A percentile compares a stretch with the other conserved stretches of the same genome.
These are phyloP conservation scores for Chascanopsetta lugubris DNA, from an alignment of 2,113 vertebrate species.

Conservation along the genomic window DNA sequence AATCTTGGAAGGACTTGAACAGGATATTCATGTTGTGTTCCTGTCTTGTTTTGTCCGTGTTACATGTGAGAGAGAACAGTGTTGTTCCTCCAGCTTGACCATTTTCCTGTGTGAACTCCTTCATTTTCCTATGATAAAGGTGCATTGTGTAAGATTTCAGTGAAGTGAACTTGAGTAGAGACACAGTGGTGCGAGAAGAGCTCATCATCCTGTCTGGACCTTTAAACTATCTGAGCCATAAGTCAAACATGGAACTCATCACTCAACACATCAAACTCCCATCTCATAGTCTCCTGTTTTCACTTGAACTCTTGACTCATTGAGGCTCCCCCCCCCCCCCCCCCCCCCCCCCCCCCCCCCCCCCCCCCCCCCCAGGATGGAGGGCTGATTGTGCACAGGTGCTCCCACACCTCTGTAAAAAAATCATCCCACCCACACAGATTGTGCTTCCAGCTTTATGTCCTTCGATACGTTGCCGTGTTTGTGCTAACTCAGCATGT, in stretches of 20 bases:
- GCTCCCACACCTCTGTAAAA: background rate
- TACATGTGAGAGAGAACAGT: background rate
- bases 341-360: no score
- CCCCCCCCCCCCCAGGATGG: no score
- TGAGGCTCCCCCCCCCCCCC: background rate
- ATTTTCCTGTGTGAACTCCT: background rate
- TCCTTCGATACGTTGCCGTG: background rate
- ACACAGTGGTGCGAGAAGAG: background rate
- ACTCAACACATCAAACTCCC: background rate
- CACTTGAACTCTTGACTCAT: background rate
- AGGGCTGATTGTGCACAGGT: constrained; percentile 14
- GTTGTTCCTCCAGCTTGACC: constrained; percentile 5
- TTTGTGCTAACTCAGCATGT: constrained; percentile 21
- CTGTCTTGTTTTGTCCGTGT: constrained; percentile 13
- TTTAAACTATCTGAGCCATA: background rate
- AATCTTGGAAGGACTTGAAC: constrained; percentile 22
- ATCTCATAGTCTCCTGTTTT: background rate
- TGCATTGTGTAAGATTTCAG: no score
- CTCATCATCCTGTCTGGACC: background rate
- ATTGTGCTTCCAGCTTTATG: constrained; percentile 18
- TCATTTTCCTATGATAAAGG: no score
- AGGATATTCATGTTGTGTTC: constrained; percentile 58
- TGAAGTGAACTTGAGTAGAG: no score
- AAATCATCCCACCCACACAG: background rate
- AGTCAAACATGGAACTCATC: background rate